These are phyloP conservation scores for Porites cylindrica DNA, from an alignment of 92 coral and sea anemone species.

Conservation along the genomic window DNA sequence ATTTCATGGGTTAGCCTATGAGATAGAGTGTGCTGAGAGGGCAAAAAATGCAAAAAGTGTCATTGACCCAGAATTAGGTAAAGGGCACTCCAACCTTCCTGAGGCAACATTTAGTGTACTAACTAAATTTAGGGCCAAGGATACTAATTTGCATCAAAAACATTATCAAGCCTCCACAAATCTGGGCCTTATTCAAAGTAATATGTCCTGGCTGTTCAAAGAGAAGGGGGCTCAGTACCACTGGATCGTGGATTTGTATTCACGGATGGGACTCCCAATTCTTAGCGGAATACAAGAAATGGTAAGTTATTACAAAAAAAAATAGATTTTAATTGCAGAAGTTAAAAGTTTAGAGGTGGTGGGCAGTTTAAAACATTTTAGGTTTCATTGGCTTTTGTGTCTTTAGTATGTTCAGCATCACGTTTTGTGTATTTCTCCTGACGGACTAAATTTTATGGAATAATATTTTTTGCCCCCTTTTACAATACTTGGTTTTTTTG, in stretches of 20 bases:
- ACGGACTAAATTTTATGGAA: not conserved
- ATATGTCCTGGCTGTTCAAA: conserved; percentile 56
- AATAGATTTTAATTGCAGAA: conserved; percentile 28
- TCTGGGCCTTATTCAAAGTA: conserved; percentile 31
- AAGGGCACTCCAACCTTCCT: too few species aligned
- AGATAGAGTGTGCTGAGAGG: conserved; percentile 33
- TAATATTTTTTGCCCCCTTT: too few species aligned
- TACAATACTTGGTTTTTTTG: not conserved
- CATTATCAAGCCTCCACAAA: conserved; percentile 32
- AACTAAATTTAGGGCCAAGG: too few species aligned
- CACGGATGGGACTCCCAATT: conserved; percentile 35
- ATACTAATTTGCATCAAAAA: too few species aligned
- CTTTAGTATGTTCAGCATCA: not conserved
- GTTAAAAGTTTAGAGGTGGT: conserved; percentile 50
- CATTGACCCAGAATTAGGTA: not conserved
- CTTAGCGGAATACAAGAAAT: conserved; percentile 6
- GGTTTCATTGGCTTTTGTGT: not conserved
- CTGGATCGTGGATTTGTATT: conserved; percentile 47
- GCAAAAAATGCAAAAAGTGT: conserved; percentile 37
- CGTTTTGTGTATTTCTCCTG: not conserved
- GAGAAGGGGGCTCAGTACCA: conserved; percentile 55
- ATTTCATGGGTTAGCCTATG: not conserved
- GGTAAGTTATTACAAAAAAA: conserved; percentile 12
- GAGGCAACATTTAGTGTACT: too few species aligned
- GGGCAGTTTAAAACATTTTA: conserved; percentile 47